Base-by-base conservation (phyloP, 2,888 invertebrate species). In the Ochropleura leucogaster region DNA sequence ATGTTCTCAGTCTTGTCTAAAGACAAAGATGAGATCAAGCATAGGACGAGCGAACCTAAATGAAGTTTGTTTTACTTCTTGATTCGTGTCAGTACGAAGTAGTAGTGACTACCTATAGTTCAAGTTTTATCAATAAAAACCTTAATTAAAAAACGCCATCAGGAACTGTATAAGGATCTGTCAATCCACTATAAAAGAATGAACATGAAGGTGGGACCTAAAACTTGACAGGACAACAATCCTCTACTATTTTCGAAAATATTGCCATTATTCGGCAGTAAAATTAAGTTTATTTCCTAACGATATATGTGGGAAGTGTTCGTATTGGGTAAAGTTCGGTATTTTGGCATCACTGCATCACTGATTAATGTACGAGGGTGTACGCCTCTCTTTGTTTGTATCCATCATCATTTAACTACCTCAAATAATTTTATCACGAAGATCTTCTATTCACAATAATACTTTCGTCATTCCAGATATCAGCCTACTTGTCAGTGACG, bases 401-500 rank as follows among this genome's bases (percentile, higher is more conserved):
- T 10, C 12, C 20, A 14, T 20, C 6, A 55, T 20, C 6, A 55
- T 55, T 55, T 20, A 5, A 8, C 16, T 59, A 8, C 30, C 14
- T 3, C 7, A 55, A 20, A 57, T 57, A 16, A 8, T 16, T 57
- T 57, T 1, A 57, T 16, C 16, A 30, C 14, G 8, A 30, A 57
- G 57, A 30, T 16, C 16, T 30, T 57, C 7, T 16, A 14, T 57
- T 57, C 4, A 14, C 8, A 30, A 8, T 40, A 40, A 14, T 46
- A 40, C n/a, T 47, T 69, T 53, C 16, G 44, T n/a, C 9, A 42
- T 84, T 77, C 0, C 95, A 98, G 98, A 98, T 98, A 89, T 98
- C 98, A 72, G 98, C 98, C 68, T 98, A 98, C 86, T 96, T 98
- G 42, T 98, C 98, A 3, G 98, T 98, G 82, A 98, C 98, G 7